Evolutionary conservation across 2,113 vertebrate genomes (phyloP).

Genomic region (Ranitomeya variabilis): DNA sequence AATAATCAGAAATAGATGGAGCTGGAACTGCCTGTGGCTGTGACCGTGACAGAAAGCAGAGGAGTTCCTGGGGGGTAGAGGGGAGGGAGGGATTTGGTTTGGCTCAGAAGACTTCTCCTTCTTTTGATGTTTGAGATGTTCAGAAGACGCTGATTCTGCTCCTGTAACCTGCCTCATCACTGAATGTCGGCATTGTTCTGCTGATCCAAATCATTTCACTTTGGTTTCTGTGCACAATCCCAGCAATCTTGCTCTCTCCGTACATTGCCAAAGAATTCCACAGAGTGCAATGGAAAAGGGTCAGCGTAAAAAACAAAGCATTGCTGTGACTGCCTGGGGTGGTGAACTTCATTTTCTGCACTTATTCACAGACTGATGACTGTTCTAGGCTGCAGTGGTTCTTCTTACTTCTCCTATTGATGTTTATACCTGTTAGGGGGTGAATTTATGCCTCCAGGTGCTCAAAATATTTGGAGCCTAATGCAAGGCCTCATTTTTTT

Average conservation of each 20-base stretch:
- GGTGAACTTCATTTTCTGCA: background rate
- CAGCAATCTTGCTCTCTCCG: background rate
- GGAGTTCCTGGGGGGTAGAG: constrained; percentile 48
- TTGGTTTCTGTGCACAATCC: constrained; percentile 28
- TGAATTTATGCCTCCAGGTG: background rate
- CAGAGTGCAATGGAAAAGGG: constrained; percentile 8
- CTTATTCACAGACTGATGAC: background rate
- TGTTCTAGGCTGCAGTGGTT: background rate
- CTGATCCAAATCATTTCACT: constrained; percentile 51
- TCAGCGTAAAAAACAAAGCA: constrained; percentile 19
- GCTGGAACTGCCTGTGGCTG: constrained; percentile 56
- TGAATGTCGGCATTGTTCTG: constrained; percentile 56
- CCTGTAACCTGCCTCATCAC: constrained; percentile 53
- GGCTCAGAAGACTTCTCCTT: constrained; percentile 48
- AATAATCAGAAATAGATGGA: constrained; percentile 61
- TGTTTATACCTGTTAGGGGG: background rate
- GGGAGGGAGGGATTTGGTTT: constrained; percentile 22
- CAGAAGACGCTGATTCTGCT: constrained; percentile 57
- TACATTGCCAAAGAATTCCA: constrained; percentile 15
- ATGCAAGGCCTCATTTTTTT: constrained; percentile 14
- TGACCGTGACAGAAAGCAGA: constrained; percentile 58
- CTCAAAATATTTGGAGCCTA: background rate
- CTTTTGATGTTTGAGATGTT: constrained; percentile 59
- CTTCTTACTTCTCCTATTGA: background rate
- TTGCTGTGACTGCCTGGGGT: constrained; percentile 7